Evolutionary conservation across 1,140 invertebrate species (phyloP).

Genomic region (Pseudomyrmex gracilis): DNA sequence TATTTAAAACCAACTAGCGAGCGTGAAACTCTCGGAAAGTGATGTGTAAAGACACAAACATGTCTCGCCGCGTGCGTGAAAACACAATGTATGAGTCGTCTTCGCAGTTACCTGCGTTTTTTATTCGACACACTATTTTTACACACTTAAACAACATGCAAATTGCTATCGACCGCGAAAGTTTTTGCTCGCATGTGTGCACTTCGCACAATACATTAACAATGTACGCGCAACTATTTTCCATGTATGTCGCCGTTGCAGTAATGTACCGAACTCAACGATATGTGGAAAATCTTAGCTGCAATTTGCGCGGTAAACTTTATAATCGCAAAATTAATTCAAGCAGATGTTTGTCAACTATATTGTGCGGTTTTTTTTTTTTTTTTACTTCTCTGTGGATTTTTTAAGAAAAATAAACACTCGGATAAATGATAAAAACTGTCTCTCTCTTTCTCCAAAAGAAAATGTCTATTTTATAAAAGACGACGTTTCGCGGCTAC

Average conservation of each 20-base stretch:
- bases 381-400: neutral
- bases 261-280: neutral
- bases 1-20: neutral
- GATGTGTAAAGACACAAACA: neutral
- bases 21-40: neutral
- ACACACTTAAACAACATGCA: slow-evolving; percentile 25
- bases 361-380: neutral
- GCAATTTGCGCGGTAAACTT: too few species aligned
- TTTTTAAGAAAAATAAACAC: neutral
- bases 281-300: neutral
- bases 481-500: neutral
- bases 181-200: slow-evolving; percentile 12
- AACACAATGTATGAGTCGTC: neutral
- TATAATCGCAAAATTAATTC: too few species aligned
- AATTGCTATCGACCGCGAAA: slow-evolving; percentile 44
- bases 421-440: neutral
- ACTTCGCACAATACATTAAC: slow-evolving; percentile 30
- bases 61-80: neutral
- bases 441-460: neutral
- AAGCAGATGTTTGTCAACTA: too few species aligned
- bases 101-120: neutral
- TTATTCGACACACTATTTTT: slow-evolving; percentile 45
- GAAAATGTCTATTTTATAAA: neutral
- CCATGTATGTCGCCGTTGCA: neutral
- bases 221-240: neutral